These are phyloP conservation scores for Operophtera brumata DNA, from an alignment of 2,888 invertebrate genomes.

Conservation along the genomic window DNA sequence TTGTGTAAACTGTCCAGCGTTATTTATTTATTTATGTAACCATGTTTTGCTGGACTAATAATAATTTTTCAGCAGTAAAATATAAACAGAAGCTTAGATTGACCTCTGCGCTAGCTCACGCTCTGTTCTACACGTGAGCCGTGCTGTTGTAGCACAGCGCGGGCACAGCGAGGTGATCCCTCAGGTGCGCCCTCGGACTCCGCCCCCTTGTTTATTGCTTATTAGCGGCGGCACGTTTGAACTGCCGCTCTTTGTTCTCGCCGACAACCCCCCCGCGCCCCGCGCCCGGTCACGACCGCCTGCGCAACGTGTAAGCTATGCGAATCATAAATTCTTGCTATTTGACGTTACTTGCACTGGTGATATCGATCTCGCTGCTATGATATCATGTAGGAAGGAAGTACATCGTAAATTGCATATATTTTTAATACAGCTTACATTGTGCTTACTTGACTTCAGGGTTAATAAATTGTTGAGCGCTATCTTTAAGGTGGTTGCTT, in stretches of 20 bases:
- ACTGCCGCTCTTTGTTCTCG: conserved; percentile 76
- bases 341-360: conserved; percentile 73
- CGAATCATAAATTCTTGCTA: conserved; percentile 77
- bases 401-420: conserved; percentile 53
- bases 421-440: conserved; percentile 35
- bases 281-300: conserved; percentile 66
- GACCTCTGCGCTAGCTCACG: conserved; percentile 35
- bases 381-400: conserved; percentile 73
- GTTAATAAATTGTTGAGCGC: conserved; percentile 12
- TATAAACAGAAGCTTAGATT: conserved; percentile 16
- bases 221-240: conserved; percentile 80
- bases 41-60: no score
- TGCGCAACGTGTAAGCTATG: conserved; percentile 65
- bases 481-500: no score
- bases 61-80: conserved; percentile 13
- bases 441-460: conserved; percentile 6
- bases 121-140: conserved; percentile 22
- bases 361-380: conserved; percentile 73
- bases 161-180: conserved; percentile 67
- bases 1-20: no score
- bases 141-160: conserved; percentile 39
- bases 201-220: conserved; percentile 82
- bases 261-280: conserved; percentile 53
- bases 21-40: no score
- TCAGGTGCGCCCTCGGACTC: conserved; percentile 73